phyloP scores from a whole-genome alignment of 2,888 invertebrate species.

The Glyphotaelius pellucidus region DNA sequence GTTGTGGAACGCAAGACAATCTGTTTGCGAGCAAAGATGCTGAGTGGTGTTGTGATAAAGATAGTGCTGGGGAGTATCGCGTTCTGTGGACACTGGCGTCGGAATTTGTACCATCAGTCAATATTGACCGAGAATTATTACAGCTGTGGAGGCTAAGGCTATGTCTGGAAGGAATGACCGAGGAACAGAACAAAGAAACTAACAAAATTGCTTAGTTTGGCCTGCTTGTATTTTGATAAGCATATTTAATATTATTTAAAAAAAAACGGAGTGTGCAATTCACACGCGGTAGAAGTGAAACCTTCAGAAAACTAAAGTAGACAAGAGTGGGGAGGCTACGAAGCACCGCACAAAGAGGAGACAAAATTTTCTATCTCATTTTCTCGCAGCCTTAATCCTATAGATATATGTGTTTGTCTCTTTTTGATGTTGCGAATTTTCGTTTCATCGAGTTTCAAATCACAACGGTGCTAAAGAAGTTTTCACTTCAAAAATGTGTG shows the following conservation, averaged over 20 bases:
- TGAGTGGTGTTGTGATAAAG: neutral
- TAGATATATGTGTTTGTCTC: too few species aligned
- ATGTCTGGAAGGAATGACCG: neutral
- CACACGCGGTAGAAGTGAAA: too few species aligned
- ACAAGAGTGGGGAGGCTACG: too few species aligned
- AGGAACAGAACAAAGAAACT: neutral
- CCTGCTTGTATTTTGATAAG: neutral
- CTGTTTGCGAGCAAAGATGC: neutral
- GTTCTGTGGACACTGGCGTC: neutral
- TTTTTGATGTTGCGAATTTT: too few species aligned
- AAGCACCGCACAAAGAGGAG: too few species aligned
- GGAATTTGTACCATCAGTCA: neutral
- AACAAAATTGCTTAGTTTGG: neutral
- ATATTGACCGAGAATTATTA: conserved; percentile 14
- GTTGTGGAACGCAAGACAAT: neutral
- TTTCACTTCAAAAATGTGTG: too few species aligned
- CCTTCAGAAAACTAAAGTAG: too few species aligned
- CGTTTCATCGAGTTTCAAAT: too few species aligned
- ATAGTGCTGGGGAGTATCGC: neutral
- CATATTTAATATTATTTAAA: neutral
- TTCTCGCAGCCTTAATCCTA: too few species aligned
- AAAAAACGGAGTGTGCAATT: too few species aligned
- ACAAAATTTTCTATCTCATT: too few species aligned
- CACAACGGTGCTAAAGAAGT: too few species aligned
- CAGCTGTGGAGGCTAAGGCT: neutral